Evolutionary conservation across 2,888 invertebrate species (phyloP).

Genomic region (Plebejus anna): DNA sequence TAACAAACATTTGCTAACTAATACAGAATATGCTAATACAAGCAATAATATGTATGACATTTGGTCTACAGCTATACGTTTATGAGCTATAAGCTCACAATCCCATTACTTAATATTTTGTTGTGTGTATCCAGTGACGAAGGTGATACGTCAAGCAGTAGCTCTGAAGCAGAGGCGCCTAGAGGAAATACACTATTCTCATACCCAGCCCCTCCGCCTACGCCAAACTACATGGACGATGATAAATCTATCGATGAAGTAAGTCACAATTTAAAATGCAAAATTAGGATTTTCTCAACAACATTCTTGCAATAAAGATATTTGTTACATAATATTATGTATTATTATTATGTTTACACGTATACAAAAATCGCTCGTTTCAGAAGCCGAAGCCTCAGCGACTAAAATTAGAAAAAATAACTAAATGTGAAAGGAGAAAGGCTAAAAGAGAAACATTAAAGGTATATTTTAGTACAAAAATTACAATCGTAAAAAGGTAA

Average conservation of each 20-base stretch:
- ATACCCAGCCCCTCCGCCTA: constrained; percentile 84
- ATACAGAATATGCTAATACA: too few species aligned
- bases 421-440: constrained; percentile 67
- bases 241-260: constrained; percentile 56
- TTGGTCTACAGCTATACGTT: too few species aligned
- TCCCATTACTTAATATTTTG: constrained; percentile 26
- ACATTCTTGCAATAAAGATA: too few species aligned
- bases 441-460: constrained; percentile 79
- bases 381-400: constrained; percentile 62
- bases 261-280: constrained; percentile 35
- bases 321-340: too few species aligned
- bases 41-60: too few species aligned
- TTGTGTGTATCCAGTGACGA: constrained; percentile 81
- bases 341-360: neutral
- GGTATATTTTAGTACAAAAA: constrained; percentile 51
- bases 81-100: too few species aligned
- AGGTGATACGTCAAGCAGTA: constrained; percentile 87
- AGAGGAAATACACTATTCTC: constrained; percentile 76
- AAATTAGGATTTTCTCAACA: neutral
- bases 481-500: neutral
- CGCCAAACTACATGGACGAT: constrained; percentile 80
- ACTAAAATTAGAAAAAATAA: constrained; percentile 67
- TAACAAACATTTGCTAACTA: too few species aligned
- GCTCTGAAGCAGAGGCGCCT: constrained; percentile 80
- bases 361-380: neutral